These are phyloP conservation scores for Silurus asotus DNA, from an alignment of 2,113 vertebrate genomes.

Conservation along the genomic window DNA sequence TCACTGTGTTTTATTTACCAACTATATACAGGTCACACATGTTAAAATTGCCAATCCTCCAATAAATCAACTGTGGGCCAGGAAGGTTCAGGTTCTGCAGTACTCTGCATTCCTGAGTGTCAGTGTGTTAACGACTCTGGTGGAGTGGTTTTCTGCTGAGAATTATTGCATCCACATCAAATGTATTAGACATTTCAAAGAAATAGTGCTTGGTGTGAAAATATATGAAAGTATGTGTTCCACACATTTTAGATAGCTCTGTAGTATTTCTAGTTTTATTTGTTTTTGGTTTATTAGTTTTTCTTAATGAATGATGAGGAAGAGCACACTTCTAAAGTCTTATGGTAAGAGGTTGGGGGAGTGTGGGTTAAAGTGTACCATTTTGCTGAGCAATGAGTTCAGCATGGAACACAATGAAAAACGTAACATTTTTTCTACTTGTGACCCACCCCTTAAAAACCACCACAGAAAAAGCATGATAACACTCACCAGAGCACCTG, in stretches of 20 bases:
- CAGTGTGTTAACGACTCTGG: slow-evolving; percentile 23
- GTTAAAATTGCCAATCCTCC: slow-evolving; percentile 25
- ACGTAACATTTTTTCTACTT: neutral
- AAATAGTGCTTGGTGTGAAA: neutral
- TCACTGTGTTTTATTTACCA: slow-evolving; percentile 65
- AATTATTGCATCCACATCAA: slow-evolving; percentile 11
- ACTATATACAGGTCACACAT: neutral
- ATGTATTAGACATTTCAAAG: slow-evolving; percentile 28
- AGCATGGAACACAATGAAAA: neutral
- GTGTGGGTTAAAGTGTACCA: neutral
- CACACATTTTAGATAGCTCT: neutral
- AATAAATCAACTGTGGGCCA: slow-evolving; percentile 37
- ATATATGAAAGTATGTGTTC: neutral
- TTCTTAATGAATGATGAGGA: neutral
- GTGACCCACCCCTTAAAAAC: neutral
- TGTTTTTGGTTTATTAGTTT: neutral
- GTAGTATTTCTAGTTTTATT: neutral
- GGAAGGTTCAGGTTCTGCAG: slow-evolving; percentile 9
- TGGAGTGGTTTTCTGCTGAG: neutral
- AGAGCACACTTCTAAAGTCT: neutral
- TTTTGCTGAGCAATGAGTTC: neutral
- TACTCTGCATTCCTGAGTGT: slow-evolving; percentile 62
- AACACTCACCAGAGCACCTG: slow-evolving; percentile 21
- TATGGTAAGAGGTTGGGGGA: neutral
- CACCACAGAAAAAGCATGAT: neutral